Base-by-base conservation (phyloP, 2,113 vertebrate genomes). In the Centropus bengalensis region DNA sequence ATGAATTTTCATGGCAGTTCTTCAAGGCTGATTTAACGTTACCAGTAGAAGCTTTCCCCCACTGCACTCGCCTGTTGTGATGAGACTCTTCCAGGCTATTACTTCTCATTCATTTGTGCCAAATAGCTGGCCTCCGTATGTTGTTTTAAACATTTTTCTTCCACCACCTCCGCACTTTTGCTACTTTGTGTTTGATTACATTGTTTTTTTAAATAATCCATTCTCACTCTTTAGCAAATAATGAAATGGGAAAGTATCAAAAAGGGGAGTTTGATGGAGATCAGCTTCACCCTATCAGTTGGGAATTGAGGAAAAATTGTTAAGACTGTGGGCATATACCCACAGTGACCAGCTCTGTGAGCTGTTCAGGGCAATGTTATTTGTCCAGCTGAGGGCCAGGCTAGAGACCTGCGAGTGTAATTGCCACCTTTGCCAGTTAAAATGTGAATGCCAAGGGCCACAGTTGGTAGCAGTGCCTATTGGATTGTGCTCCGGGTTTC, bases 361-460 rank as follows among this genome's bases (percentile, higher is more conserved):
- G 30, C 55, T 86, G 22, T 32, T 59, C 33, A 44, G 32, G 33
- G 14, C 28, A 49, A 16, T 0, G 0, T 71, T 68, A 14, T 42
- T 89, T 71, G 32, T 33, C 59, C 14, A 22, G 38, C 5, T 77
- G 33, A 80, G n/a, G 24, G 26, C 55, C 38, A 28, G 71, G 23
- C n/a, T 32, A 10, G 51, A 82, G 55, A 73, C n/a, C n/a, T 69
- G 16, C 21, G 40, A 28, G 32, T 47, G 44, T 27, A 44, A 40
- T 87, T 69, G 63, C 38, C 55, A 42, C 36, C 13, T 82, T 70
- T 63, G 17, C 33, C 47, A 59, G 38, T 52, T 76, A 52, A 32
- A 47, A 28, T 11, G 24, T 60, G 36, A 63, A 42, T 0, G 1
- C 45, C 26, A 40, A 8, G 26, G n/a, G 59, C 60, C 2, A 0